Conservation (phyloP, 2,888 invertebrate genomes). For the Phrixothrix hirtus region DNA sequence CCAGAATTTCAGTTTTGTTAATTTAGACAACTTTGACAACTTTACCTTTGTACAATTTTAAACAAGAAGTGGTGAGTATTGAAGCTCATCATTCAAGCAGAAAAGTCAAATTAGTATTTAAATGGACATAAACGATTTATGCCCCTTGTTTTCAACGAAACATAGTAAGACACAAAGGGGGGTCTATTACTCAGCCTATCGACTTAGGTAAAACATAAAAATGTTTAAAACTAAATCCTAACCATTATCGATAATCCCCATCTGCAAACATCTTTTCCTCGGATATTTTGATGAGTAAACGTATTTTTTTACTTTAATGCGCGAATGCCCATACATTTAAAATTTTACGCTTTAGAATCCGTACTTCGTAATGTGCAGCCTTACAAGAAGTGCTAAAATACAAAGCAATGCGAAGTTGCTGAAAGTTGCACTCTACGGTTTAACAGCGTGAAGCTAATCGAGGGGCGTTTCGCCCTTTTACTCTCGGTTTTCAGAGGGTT, state of each 20-base stretch:
- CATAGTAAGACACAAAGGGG: conserved; percentile 1
- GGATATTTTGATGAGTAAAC: not conserved
- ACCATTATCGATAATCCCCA: conserved; percentile 7
- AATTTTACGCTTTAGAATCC: not conserved
- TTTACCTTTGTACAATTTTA: no score
- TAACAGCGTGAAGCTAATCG: conserved; percentile 11
- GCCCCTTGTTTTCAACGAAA: no score
- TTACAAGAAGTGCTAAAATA: no score
- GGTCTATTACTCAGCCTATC: conserved; percentile 4
- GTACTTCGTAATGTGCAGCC: no score
- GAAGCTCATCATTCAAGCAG: no score
- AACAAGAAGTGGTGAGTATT: no score
- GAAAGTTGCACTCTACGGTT: not conserved
- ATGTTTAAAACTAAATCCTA: conserved; percentile 1
- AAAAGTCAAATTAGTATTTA: no score
- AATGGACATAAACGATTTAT: no score
- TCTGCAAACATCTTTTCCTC: conserved; percentile 7
- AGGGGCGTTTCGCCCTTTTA: conserved; percentile 4
- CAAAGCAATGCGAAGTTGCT: not conserved
- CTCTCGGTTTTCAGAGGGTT: not conserved
- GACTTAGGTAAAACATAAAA: conserved; percentile 11
- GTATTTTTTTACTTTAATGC: not conserved
- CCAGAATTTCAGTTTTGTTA: no score
- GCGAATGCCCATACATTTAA: not conserved
- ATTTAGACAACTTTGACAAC: no score